Percentiles rank a stretch among this genome's conserved stretches.
These are phyloP conservation scores for Dolichopus griseipennis DNA, from an alignment of 2,888 invertebrate genomes.

Conservation along the genomic window DNA sequence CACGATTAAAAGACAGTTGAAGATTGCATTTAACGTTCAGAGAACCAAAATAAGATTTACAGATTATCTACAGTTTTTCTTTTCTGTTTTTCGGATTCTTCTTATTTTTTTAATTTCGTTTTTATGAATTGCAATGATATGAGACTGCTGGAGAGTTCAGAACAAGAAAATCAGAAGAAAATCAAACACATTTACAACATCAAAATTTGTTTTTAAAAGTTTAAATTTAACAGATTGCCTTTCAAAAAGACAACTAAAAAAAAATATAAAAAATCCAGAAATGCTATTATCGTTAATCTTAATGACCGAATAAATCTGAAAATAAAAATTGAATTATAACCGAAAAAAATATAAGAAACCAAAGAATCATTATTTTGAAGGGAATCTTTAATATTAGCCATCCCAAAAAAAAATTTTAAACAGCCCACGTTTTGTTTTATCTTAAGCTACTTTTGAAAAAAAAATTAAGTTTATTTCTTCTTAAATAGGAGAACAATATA, in stretches of 20 bases:
- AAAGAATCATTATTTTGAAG: too few species aligned
- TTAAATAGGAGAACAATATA: too few species aligned
- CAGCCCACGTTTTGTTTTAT: not conserved
- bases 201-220: not conserved
- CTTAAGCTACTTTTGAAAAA: not conserved
- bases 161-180: too few species aligned
- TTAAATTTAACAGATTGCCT: not conserved
- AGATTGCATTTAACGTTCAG: not conserved
- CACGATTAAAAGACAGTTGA: not conserved
- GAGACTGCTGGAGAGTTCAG: too few species aligned
- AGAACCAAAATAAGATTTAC: not conserved
- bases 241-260: not conserved
- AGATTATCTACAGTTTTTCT: not conserved
- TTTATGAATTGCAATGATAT: too few species aligned
- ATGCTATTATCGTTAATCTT: slow-evolving; percentile 4
- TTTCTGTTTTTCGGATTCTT: too few species aligned
- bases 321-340: too few species aligned
- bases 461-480: not conserved
- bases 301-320: not conserved
- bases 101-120: too few species aligned
- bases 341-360: too few species aligned
- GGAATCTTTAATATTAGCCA: too few species aligned
- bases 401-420: not conserved
- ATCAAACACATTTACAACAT: too few species aligned
- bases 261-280: not conserved